phyloP scores from a whole-genome alignment of 2,888 invertebrate species.

The Neria commutata region DNA sequence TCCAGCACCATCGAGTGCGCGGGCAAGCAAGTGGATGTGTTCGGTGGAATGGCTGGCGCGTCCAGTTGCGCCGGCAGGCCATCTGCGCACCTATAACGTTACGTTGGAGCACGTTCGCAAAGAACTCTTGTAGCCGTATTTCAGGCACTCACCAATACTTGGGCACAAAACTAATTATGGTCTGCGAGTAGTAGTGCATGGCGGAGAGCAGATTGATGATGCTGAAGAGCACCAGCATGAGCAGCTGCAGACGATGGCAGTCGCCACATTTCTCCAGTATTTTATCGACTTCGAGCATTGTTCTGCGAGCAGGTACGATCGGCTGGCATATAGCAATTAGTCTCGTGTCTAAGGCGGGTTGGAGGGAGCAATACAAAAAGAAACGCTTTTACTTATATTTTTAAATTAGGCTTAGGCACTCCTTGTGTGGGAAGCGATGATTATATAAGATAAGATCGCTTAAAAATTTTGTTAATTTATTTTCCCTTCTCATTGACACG shows the following conservation, averaged over 20 bases:
- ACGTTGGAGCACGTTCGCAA: background rate
- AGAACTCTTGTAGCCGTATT: background rate
- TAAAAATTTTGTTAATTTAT: too few species aligned
- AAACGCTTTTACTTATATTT: too few species aligned
- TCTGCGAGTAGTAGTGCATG: constrained; percentile 68
- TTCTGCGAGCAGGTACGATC: constrained; percentile 6
- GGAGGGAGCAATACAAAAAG: too few species aligned
- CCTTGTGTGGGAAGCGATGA: too few species aligned
- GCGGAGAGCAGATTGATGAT: constrained; percentile 65
- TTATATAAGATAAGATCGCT: too few species aligned
- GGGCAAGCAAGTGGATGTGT: constrained; percentile 40
- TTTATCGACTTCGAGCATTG: constrained; percentile 61
- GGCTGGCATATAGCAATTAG: background rate
- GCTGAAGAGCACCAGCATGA: constrained; percentile 64
- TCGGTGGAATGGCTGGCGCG: constrained; percentile 5
- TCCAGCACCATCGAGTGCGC: background rate
- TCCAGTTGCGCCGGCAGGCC: constrained; percentile 14
- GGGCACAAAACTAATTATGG: constrained; percentile 66
- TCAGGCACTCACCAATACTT: constrained; percentile 61
- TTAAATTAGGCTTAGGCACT: too few species aligned
- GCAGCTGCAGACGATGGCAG: constrained; percentile 64
- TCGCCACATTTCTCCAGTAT: constrained; percentile 65
- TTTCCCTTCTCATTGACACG: too few species aligned
- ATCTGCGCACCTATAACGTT: constrained; percentile 50
- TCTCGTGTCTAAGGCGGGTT: background rate